Evolutionary conservation across 2,888 invertebrate genomes (phyloP).

Genomic region (Penaeus monodon): DNA sequence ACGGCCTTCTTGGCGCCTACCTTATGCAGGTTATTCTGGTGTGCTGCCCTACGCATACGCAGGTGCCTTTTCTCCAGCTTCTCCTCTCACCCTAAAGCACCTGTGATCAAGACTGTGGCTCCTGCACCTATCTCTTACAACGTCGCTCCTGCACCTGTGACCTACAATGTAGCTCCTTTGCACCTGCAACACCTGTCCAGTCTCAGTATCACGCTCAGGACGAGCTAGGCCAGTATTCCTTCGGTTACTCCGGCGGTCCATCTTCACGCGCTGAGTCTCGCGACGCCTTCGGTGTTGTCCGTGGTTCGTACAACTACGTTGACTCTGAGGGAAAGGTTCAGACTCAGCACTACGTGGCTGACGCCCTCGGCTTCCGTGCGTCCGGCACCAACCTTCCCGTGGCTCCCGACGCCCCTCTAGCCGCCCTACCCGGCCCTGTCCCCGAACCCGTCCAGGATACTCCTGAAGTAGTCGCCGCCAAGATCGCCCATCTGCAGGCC

Average conservation of each 20-base stretch:
- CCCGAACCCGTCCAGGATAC: constrained; percentile 67
- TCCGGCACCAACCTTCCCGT: constrained; percentile 76
- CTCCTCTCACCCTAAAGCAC: no score
- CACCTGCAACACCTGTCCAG: no score
- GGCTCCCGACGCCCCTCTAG: constrained; percentile 68
- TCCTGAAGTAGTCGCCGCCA: constrained; percentile 70
- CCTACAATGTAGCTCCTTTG: no score
- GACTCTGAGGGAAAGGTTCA: constrained; percentile 72
- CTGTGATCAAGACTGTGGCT: no score
- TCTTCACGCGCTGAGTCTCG: constrained; percentile 75
- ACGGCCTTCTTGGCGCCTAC: no score
- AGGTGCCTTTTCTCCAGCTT: no score
- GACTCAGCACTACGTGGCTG: constrained; percentile 69
- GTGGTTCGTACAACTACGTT: constrained; percentile 48
- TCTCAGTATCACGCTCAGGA: no score
- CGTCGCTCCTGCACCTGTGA: no score
- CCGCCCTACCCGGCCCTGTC: constrained; percentile 26
- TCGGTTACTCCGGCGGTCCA: constrained; percentile 77
- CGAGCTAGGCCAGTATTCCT: constrained; percentile 67
- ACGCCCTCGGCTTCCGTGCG: constrained; percentile 74
- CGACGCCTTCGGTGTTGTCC: constrained; percentile 37
- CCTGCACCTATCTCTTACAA: no score
- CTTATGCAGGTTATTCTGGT: no score
- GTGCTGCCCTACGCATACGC: no score
- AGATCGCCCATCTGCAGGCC: constrained; percentile 21